phyloP scores from a whole-genome alignment of 2,888 invertebrate species.

The Cyclophora punctaria region DNA sequence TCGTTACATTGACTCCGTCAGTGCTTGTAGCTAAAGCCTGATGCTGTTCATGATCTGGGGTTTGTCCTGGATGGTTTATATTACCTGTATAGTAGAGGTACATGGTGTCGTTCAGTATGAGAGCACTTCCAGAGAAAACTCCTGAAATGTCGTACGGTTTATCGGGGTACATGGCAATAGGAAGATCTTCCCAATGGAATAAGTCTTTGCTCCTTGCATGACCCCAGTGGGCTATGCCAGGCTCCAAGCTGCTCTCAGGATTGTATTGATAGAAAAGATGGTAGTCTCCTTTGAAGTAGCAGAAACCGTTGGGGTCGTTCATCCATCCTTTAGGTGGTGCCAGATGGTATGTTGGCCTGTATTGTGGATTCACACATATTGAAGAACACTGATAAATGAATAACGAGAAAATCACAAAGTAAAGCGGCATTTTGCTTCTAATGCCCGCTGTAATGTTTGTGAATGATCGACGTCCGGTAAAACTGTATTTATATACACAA shows the following conservation, averaged over 20 bases:
- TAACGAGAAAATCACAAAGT: constrained; percentile 8
- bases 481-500: constrained; percentile 20
- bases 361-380: constrained; percentile 26
- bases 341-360: constrained; percentile 48
- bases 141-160: constrained; percentile 46
- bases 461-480: constrained; percentile 22
- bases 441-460: constrained; percentile 2
- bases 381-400: constrained; percentile 21
- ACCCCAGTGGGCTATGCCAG: constrained; percentile 66
- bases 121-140: constrained; percentile 66
- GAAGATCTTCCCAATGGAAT: constrained; percentile 59
- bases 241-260: constrained; percentile 42
- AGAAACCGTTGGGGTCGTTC: constrained; percentile 74
- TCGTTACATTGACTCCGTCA: constrained; percentile 47
- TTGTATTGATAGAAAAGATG: constrained; percentile 71
- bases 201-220: constrained; percentile 64
- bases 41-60: constrained; percentile 38
- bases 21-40: constrained; percentile 48
- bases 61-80: constrained; percentile 32
- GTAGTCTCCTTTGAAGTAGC: constrained; percentile 44
- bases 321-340: constrained; percentile 62
- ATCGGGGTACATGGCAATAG: constrained; percentile 63
- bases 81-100: constrained; percentile 58
- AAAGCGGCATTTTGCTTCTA: constrained; percentile 14
- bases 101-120: constrained; percentile 47